Evolutionary conservation across 2,888 invertebrate species (phyloP), one percentile per base, ranked within the genome.

Genomic region (Cryptus armator): DNA sequence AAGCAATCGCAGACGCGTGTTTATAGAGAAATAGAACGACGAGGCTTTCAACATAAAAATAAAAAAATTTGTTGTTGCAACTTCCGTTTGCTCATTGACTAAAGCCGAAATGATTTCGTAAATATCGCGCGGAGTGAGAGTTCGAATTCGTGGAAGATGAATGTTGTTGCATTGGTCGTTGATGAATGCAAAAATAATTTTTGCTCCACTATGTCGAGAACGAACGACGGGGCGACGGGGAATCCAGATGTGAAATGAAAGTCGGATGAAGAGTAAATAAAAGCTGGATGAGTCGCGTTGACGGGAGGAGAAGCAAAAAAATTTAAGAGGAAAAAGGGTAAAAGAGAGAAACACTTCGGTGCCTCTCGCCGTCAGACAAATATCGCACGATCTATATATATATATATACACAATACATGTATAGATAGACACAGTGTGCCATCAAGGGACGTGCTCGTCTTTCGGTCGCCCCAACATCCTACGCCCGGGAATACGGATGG

Each of bases 401-500:
- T 43, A 37, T 74, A 59, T 9, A 37, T 74, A 59, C 3, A 37
- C 9, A n/a, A n/a, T 7, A 37, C 4, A n/a, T 62, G 16, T 44
- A 14, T 24, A 56, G 16, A 24, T 24, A 48, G 64, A 75, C 51
- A 48, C 12, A 7, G 37, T 29, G 24, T 9, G 19, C 32, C 48
- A 48, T 81, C 64, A 12, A 46, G 75, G 24, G 46, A 48, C 53
- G 53, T 70, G 64, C 43, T 62, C 51, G 51, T 64, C 19, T 67
- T 43, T 56, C 66, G n/a, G 12, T 53, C 37, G 56, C 12, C 6
- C 32, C 32, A 24, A 43, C 67, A 46, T 44, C 32, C 32, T 75
- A 12, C 14, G 7, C 44, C 48, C 19, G 62, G 53, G 64, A 51
- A 53, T 44, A 32, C 46, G 43, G 32, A 59, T 46, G 44, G 68